Evolutionary conservation across 2,888 invertebrate genomes (phyloP).

Genomic region (Coremacera marginata): DNA sequence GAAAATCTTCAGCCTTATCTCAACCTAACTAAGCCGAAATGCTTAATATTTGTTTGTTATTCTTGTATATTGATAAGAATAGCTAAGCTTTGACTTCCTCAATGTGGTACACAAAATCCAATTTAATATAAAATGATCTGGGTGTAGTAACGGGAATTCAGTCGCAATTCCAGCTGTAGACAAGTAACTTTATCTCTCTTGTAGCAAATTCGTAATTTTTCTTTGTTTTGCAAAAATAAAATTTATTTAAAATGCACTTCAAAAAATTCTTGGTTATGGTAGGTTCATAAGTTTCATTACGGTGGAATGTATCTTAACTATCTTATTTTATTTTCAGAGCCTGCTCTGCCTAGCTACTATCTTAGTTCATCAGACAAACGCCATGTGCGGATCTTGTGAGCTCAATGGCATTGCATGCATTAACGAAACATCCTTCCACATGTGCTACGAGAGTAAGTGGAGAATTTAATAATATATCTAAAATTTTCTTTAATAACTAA

Average conservation of each 20-base stretch:
- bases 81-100: background rate
- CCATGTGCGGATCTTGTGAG: slow-evolving; percentile 51
- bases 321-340: slow-evolving; percentile 13
- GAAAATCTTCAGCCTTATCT: background rate
- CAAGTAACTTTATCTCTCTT: background rate
- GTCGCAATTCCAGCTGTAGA: background rate
- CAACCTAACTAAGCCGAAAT: background rate
- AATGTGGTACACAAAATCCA: no score
- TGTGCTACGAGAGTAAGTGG: slow-evolving; percentile 46
- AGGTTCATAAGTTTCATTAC: background rate
- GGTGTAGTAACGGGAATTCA: background rate
- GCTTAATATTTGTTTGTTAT: background rate
- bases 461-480: background rate
- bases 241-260: background rate
- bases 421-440: slow-evolving; percentile 54
- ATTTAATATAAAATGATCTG: background rate
- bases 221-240: background rate
- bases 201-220: background rate
- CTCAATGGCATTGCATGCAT: slow-evolving; percentile 53
- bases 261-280: background rate
- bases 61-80: background rate
- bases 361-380: slow-evolving; percentile 28
- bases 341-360: slow-evolving; percentile 14
- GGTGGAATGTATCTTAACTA: background rate
- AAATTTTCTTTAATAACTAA: no score